Percentiles rank a stretch among this genome's conserved stretches.
Evolutionary conservation across 2,888 invertebrate genomes (phyloP).

Genomic region (Anagyrus pseudococci): DNA sequence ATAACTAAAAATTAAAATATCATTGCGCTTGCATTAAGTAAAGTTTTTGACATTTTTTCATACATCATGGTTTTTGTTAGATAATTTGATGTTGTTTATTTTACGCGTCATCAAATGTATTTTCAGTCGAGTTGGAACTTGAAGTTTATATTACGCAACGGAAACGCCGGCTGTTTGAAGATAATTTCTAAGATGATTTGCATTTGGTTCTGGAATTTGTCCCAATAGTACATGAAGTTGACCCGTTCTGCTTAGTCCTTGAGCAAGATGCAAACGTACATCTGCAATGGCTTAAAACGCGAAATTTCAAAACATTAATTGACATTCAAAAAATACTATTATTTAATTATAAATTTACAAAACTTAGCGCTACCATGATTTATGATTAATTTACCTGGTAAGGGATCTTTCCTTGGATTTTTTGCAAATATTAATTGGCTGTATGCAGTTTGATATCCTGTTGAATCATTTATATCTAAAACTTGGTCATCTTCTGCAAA

Average conservation of each 20-base stretch:
- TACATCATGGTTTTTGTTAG: too few relatives aligned
- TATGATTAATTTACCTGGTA: conserved; percentile 65
- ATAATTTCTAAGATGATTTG: conserved; percentile 55
- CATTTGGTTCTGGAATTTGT: conserved; percentile 64
- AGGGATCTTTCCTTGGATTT: conserved; percentile 76
- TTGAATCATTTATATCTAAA: conserved; percentile 84
- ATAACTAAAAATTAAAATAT: background rate
- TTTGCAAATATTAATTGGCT: conserved; percentile 88
- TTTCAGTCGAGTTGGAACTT: background rate
- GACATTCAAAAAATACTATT: conserved; percentile 3
- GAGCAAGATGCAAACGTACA: conserved; percentile 77
- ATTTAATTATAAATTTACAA: conserved; percentile 3
- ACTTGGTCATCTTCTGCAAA: conserved; percentile 85
- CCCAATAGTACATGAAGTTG: conserved; percentile 74
- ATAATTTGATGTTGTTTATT: background rate
- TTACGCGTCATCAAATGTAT: background rate
- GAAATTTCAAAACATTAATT: conserved; percentile 39
- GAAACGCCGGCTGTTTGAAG: conserved; percentile 57
- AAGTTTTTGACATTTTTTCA: background rate
- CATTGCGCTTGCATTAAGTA: background rate
- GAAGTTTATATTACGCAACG: conserved; percentile 49
- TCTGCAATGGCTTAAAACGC: conserved; percentile 71
- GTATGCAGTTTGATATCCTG: conserved; percentile 85
- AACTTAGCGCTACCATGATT: background rate
- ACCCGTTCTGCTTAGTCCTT: conserved; percentile 78